These are phyloP conservation scores for Xiphophorus maculatus DNA, from an alignment of 2,113 vertebrate species.

Conservation along the genomic window DNA sequence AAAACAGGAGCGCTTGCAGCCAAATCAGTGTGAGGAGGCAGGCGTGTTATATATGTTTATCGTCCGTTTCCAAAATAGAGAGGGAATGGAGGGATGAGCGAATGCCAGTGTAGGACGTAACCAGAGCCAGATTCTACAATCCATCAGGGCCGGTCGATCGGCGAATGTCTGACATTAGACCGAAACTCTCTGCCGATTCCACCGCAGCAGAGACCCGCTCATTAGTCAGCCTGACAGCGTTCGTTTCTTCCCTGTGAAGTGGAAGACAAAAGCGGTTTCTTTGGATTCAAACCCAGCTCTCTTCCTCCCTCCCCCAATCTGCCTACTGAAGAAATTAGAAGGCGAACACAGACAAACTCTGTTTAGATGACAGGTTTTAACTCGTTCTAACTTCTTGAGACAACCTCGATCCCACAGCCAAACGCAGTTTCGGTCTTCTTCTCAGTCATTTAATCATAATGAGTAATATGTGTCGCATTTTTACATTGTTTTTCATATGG, in stretches of 20 bases:
- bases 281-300: slow-evolving; percentile 26
- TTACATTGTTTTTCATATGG: background rate
- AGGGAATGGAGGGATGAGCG: slow-evolving; percentile 52
- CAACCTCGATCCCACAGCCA: slow-evolving; percentile 17
- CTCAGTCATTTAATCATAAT: slow-evolving; percentile 12
- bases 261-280: slow-evolving; percentile 66
- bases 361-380: slow-evolving; percentile 35
- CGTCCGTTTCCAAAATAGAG: slow-evolving; percentile 58
- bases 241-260: slow-evolving; percentile 56
- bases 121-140: slow-evolving; percentile 67
- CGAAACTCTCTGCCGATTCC: slow-evolving; percentile 62
- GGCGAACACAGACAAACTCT: slow-evolving; percentile 40
- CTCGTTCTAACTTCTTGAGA: slow-evolving; percentile 40
- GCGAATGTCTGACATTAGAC: slow-evolving; percentile 50
- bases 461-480: slow-evolving; percentile 12
- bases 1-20: background rate
- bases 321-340: slow-evolving; percentile 43
- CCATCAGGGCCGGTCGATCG: slow-evolving; percentile 59
- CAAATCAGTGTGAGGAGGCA: background rate
- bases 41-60: slow-evolving; percentile 37
- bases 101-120: slow-evolving; percentile 40
- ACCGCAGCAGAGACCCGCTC: slow-evolving; percentile 58
- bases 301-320: background rate
- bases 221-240: slow-evolving; percentile 73
- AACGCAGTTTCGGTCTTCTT: slow-evolving; percentile 17